phyloP scores from a whole-genome alignment of 92 coral and sea anemone genomes.

The Hydrozoanthus gracilis region DNA sequence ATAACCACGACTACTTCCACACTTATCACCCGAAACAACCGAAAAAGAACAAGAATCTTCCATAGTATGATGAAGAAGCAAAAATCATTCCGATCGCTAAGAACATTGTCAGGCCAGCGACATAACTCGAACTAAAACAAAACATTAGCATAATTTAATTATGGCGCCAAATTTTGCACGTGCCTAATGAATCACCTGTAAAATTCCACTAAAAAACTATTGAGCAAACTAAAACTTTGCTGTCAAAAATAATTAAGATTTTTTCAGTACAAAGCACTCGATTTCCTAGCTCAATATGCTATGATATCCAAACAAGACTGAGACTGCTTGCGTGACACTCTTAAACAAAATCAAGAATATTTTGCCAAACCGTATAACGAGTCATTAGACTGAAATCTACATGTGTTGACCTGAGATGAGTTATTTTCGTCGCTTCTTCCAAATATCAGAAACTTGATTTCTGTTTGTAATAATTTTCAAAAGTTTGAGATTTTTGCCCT shows the following conservation, averaged over 20 bases:
- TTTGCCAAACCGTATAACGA: no score
- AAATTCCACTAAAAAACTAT: not conserved
- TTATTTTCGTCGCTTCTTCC: not conserved
- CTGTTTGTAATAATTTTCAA: not conserved
- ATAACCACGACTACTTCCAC: not conserved
- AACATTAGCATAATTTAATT: not conserved
- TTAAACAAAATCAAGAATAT: not conserved
- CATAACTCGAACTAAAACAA: not conserved
- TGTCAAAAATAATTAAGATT: not conserved
- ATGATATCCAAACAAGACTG: not conserved
- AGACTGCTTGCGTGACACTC: slow-evolving; percentile 13
- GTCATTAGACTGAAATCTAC: no score
- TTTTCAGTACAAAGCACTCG: not conserved
- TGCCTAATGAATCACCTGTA: not conserved
- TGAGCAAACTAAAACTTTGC: not conserved
- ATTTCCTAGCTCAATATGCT: not conserved
- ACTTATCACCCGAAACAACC: not conserved
- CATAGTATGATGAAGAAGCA: not conserved
- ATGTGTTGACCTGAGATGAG: no score
- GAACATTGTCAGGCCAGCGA: not conserved
- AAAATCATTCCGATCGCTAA: not conserved
- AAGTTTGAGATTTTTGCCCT: not conserved
- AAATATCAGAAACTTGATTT: not conserved
- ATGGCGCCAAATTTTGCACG: not conserved
- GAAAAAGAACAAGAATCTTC: not conserved